Percentiles rank a stretch among this genome's conserved stretches.
phyloP scores from a whole-genome alignment of 1,140 invertebrate genomes.

The Drosophila sulfurigaster region DNA sequence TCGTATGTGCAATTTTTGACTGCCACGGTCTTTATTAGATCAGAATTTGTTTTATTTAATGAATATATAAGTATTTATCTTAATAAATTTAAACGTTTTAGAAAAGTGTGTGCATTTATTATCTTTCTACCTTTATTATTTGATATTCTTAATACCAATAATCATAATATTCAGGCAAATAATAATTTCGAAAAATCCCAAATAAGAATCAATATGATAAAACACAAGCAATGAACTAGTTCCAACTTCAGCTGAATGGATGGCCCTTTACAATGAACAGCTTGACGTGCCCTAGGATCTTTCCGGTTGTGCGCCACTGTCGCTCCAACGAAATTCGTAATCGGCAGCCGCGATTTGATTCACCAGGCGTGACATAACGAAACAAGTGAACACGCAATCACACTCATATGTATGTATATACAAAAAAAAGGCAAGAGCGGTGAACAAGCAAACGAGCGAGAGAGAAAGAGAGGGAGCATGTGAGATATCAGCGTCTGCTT shows the following conservation, averaged over 20 bases:
- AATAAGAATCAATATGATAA: no score
- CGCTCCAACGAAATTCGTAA: conserved; percentile 14
- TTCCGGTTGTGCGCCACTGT: neutral
- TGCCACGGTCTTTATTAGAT: neutral
- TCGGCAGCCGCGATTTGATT: conserved; percentile 9
- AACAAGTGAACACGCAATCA: conserved; percentile 15
- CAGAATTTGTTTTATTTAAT: no score
- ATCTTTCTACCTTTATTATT: no score
- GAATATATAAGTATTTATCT: no score
- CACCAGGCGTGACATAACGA: conserved; percentile 51
- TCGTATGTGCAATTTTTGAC: neutral
- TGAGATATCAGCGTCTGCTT: conserved; percentile 21
- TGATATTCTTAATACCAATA: no score
- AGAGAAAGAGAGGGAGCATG: conserved; percentile 33
- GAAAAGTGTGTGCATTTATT: no score
- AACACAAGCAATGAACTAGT: neutral
- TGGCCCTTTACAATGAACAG: neutral
- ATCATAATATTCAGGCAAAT: no score
- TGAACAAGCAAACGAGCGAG: conserved; percentile 11
- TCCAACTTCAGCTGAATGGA: neutral
- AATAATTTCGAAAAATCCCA: neutral
- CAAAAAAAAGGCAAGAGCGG: neutral
- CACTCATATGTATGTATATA: no score
- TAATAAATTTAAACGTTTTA: no score
- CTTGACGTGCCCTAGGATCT: neutral